Evolutionary conservation across 1,140 invertebrate species (phyloP).

Genomic region (Pygmarrhopalites habei): DNA sequence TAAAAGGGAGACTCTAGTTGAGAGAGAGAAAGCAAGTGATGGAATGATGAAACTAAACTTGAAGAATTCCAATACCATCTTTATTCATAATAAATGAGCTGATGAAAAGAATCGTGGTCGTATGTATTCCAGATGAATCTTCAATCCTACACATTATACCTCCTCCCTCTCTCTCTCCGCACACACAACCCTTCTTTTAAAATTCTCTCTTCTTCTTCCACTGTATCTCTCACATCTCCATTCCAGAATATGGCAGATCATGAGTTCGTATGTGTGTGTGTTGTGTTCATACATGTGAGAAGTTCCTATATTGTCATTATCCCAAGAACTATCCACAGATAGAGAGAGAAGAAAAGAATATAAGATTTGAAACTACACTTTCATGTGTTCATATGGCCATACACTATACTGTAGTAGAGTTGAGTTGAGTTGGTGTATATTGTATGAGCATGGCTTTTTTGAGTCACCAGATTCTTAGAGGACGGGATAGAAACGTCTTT

Average conservation of each 20-base stretch:
- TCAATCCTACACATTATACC: not conserved
- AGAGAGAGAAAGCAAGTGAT: constrained; percentile 1
- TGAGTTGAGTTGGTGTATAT: too few relatives aligned
- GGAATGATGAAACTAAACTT: not conserved
- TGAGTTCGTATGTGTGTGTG: not conserved
- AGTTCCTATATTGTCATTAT: too few relatives aligned
- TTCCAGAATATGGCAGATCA: too few relatives aligned
- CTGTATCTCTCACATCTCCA: not conserved
- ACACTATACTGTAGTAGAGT: too few relatives aligned
- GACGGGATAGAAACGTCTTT: too few relatives aligned
- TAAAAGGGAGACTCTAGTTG: constrained; percentile 1
- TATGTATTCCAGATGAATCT: not conserved
- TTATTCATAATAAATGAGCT: constrained; percentile 14
- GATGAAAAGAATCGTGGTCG: not conserved
- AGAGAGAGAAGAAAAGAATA: too few relatives aligned
- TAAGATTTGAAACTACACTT: too few relatives aligned
- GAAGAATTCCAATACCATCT: constrained; percentile 1
- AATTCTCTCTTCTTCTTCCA: not conserved
- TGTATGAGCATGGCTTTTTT: too few relatives aligned
- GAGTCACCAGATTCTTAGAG: too few relatives aligned
- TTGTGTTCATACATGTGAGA: not conserved
- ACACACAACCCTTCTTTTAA: too few relatives aligned
- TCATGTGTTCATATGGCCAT: too few relatives aligned
- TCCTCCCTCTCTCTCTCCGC: not conserved
- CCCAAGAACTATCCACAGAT: too few relatives aligned